Base-by-base conservation (phyloP, 30 jellyfish, hydroid and myxozoan species). In the Cassiopea andromeda region DNA sequence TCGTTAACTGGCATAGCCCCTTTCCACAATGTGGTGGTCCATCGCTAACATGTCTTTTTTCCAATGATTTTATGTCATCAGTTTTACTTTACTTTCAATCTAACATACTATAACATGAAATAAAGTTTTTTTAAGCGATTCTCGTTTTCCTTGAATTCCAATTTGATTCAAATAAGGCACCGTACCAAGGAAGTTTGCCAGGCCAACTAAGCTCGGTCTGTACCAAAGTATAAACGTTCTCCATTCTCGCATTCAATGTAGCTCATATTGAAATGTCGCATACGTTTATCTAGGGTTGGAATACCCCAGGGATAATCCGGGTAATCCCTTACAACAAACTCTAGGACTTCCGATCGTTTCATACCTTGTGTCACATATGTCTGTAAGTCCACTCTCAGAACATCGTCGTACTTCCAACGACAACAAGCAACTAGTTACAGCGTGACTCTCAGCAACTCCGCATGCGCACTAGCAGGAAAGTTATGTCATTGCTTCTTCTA, bases 121-220 rank as follows among this genome's bases (percentile, higher is more conserved):
- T 27, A 27, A 27, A 27, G 38, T 27, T 27, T 27, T 27, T 27
- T 27, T 27, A 27, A 27, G 38, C 38, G 38, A 27, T 27, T 27
- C 38, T 27, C 38, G 38, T 27, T 27, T 27, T 27, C 38, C 38
- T 27, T 27, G 38, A 27, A 27, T 27, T 27, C 38, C 38, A 27
- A 27, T 27, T 27, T 27, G 38, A 27, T 27, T 27, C 38, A 27
- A 27, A 27, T 90, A 87, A 75, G 49, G 95, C 95, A 12, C 95
- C 60, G 85, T 87, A 87, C 18, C 95, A 91, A 18, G 78, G 80
- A 44, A 78, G 85, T 50, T 17, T 66, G 43, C 95, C 95, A 46
- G 95, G 95, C 7, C 95, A 91, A 18, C 48, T 85, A 46, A 87
- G 78, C 71, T 87, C 91, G 60, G 46, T 78, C 67, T 18, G 60